Base-by-base conservation (phyloP, 2,113 vertebrate genomes). In the Barnardius zonarius region DNA sequence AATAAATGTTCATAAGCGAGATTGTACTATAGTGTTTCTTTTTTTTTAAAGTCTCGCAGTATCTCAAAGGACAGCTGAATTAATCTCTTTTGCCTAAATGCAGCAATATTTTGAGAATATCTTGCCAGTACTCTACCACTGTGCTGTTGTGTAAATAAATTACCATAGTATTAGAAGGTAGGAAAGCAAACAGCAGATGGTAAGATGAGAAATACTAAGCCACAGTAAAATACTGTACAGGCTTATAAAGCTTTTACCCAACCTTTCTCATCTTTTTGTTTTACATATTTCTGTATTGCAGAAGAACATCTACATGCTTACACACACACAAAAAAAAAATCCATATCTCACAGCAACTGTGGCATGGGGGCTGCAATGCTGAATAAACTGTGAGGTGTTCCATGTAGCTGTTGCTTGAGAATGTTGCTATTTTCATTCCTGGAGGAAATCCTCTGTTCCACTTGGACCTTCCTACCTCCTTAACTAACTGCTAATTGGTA, bases 261-360 rank as follows among this genome's bases (percentile, higher is more conserved):
- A 6, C 5, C 2, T 75, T 78, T 82, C 19, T 82, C 4, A 9
- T 15, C 59, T 22, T 35, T 33, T 66, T 6, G 1, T 83, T 83
- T 82, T 48, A n/a, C 37, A 46, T 5, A 16, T 72, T 75, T 67
- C n/a, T 39, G 13, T 67, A 49, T 23, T 30, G 11, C 12, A 77
- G 23, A 23, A 89, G 28, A 85, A 76, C 17, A 43, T 35, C 15
- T 62, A 27, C 30, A 9, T 27, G 4, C 64, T 30, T 73, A 11
- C 62, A 44, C 2, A 67, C 39, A 44, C 2, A 44, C 2, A 67
- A 35, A 63, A 76, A 76, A 43, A 20, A 8, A 41, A 10, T 11
- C 6, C 0, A 0, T 30, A 24, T 57, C 9, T 59, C 18, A 46
- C 41, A 46, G n/a, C 13, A 63, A 5, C 15, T 69, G 8, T 16